Evolutionary conservation across 2,888 invertebrate genomes (phyloP).

Genomic region (Colostygia pectinataria): DNA sequence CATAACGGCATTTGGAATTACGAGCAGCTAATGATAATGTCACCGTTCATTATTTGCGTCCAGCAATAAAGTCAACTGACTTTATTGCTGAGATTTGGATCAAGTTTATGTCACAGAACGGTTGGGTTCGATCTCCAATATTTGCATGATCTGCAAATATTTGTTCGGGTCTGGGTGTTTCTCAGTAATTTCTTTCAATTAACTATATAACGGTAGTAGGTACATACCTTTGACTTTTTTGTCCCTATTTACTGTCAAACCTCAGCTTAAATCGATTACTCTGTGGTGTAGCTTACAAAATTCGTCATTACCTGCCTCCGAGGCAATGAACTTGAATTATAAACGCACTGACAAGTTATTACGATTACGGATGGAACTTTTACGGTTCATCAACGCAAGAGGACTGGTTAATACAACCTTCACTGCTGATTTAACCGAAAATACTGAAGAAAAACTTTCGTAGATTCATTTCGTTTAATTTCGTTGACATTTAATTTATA

Average conservation of each 20-base stretch:
- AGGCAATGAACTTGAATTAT: slow-evolving; percentile 66
- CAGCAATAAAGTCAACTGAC: background rate
- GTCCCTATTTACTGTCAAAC: slow-evolving; percentile 27
- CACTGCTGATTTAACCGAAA: too few species aligned
- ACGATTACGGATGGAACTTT: slow-evolving; percentile 40
- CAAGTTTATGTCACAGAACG: too few species aligned
- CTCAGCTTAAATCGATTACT: slow-evolving; percentile 45
- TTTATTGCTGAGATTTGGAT: slow-evolving; percentile 6
- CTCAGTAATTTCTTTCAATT: too few species aligned
- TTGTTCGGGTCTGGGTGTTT: too few species aligned
- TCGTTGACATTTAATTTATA: too few species aligned
- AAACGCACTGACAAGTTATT: slow-evolving; percentile 53
- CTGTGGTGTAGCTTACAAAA: slow-evolving; percentile 51
- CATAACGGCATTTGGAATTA: slow-evolving; percentile 49
- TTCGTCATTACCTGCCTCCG: slow-evolving; percentile 54
- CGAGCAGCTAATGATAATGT: slow-evolving; percentile 42
- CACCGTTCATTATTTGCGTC: background rate
- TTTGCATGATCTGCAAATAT: too few species aligned
- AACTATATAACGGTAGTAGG: too few species aligned
- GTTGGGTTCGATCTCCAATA: too few species aligned
- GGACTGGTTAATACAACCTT: too few species aligned
- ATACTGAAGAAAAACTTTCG: too few species aligned
- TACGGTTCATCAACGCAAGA: too few species aligned
- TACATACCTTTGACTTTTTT: background rate
- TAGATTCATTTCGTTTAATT: too few species aligned